These are phyloP conservation scores for Nesospiza acunhae DNA, from an alignment of 2,113 vertebrate genomes.

Conservation along the genomic window DNA sequence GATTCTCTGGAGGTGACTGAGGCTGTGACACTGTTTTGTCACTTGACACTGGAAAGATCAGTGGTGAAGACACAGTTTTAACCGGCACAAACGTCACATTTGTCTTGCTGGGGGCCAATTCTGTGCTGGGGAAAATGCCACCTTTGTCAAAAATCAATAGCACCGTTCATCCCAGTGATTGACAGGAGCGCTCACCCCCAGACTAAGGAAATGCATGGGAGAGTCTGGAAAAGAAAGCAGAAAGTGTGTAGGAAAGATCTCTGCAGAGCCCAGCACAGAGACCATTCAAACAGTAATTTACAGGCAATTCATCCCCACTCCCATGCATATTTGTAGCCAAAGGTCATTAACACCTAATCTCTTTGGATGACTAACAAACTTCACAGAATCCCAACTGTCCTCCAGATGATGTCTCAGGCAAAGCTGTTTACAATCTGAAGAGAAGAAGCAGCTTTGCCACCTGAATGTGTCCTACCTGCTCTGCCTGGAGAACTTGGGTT, in stretches of 20 bases:
- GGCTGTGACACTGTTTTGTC: not conserved
- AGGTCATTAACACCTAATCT: not conserved
- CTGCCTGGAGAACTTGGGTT: not conserved
- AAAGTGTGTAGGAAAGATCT: not conserved
- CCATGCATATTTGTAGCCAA: not conserved
- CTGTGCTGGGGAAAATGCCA: not conserved
- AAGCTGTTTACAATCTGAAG: not conserved
- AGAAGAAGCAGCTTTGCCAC: not conserved
- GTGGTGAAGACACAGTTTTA: not conserved
- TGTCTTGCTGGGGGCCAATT: not conserved
- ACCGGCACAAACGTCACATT: not conserved
- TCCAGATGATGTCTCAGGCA: not conserved
- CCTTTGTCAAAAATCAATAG: not conserved
- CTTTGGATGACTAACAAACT: not conserved
- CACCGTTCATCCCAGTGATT: not conserved
- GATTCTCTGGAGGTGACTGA: not conserved
- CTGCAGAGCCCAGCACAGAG: not conserved
- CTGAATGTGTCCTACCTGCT: not conserved
- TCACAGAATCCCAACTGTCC: not conserved
- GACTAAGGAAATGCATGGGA: not conserved
- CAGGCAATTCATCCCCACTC: not conserved
- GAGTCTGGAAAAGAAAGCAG: not conserved
- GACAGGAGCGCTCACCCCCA: not conserved
- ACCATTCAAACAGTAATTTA: not conserved
- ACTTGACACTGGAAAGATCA: accelerated